Base-by-base conservation (phyloP, 2,113 vertebrate species). In the Saguinus midas region DNA sequence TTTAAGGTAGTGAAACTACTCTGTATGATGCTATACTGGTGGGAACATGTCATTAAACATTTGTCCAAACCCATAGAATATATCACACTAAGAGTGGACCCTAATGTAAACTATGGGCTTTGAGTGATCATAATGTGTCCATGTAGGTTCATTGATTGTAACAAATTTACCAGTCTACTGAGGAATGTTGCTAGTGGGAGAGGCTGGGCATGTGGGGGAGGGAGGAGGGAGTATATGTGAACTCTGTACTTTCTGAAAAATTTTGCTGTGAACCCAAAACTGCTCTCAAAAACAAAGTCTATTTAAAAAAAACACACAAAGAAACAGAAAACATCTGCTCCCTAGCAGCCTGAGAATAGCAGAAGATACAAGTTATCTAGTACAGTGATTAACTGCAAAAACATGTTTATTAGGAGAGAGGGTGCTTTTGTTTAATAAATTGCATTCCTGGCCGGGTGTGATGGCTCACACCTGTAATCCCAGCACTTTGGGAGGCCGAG, bases 281-380 rank as follows among this genome's bases (percentile, higher is more conserved):
- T 88, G 16, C n/a, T 70, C 58, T 96, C 37, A 75, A 91, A 82
- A 85, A 85, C 70, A 90, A 68, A 93, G 48, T 86, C 70, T 91
- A 81, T 68, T 40, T 27, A 14, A 85, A 75, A 73, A 57, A 79
- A 6, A 32, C 45, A 55, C 76, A 86, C 92, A 81, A 70, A 64
- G 48, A 90, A 88, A 86, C 37, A 80, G 79, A 90, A 92, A 96
- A 94, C 82, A 76, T 17, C 52, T 72, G 52, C 95, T 92, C 66
- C 88, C 87, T 87, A 87, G 90, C 12, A 76, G 21, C 37, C 87
- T 78, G 81, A 81, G 58, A 91, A 81, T 27, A 88, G 43, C 55
- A 45, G 18, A 90, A 83, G 84, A 68, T 82, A 76, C 32, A 93
- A 20, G 27, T 96, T 73, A 86, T 66, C 68, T 70, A 55, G 73